Evolutionary conservation across 2,888 invertebrate species (phyloP).

Genomic region (Tridacna gigas): DNA sequence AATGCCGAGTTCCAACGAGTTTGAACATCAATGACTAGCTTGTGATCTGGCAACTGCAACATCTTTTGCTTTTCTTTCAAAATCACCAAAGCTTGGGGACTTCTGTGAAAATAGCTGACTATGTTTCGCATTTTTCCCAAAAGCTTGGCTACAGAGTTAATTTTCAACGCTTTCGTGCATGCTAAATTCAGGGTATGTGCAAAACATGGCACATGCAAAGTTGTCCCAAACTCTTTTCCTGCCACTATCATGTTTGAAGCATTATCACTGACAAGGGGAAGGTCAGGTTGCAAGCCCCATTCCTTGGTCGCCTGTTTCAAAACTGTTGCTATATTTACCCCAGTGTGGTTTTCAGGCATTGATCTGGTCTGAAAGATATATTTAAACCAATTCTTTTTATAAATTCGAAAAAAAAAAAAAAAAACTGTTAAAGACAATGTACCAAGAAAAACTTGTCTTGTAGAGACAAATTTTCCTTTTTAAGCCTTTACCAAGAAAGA

Average conservation of each 20-base stretch:
- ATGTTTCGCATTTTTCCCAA: constrained; percentile 35
- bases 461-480: too few relatives aligned
- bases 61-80: constrained; percentile 36
- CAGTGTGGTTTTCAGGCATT: constrained; percentile 38
- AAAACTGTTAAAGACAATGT: too few relatives aligned
- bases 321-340: constrained; percentile 31
- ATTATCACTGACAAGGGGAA: constrained; percentile 44
- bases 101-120: constrained; percentile 41
- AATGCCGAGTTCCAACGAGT: constrained; percentile 48
- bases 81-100: constrained; percentile 17
- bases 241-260: constrained; percentile 47
- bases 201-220: constrained; percentile 29
- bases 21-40: constrained; percentile 34
- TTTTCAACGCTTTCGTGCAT: background rate
- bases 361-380: constrained; percentile 36
- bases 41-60: constrained; percentile 49
- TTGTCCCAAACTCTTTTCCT: constrained; percentile 7
- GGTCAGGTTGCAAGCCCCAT: constrained; percentile 24
- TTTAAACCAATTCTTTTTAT: constrained; percentile 27
- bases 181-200: background rate
- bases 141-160: background rate
- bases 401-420: background rate
- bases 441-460: too few relatives aligned
- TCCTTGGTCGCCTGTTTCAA: constrained; percentile 27
- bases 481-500: background rate